Evolutionary conservation across 2,113 vertebrate species (phyloP).

Genomic region (Rostratula benghalensis): DNA sequence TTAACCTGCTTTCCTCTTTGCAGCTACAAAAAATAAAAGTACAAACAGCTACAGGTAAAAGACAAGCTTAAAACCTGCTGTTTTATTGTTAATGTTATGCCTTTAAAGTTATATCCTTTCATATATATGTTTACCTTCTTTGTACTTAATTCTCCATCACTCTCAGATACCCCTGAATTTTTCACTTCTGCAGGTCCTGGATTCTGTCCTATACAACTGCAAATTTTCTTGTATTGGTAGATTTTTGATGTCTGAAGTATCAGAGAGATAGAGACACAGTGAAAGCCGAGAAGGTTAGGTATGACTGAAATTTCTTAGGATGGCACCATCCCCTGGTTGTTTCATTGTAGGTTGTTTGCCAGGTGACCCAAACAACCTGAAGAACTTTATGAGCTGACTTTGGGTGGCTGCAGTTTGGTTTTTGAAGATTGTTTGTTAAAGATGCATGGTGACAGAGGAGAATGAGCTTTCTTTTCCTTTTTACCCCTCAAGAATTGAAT

Average conservation of each 20-base stretch:
- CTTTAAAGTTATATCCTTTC: not conserved
- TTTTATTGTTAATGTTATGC: not conserved
- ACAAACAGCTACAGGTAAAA: not conserved
- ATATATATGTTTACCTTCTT: not conserved
- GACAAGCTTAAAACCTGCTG: not conserved
- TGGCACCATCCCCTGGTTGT: not conserved
- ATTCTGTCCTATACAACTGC: not conserved
- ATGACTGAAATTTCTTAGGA: not conserved
- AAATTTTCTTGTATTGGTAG: not conserved
- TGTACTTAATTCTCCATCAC: not conserved
- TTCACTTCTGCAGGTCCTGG: not conserved
- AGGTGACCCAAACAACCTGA: not conserved
- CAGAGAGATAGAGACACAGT: not conserved
- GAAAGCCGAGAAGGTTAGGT: not conserved
- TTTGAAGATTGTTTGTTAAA: not conserved
- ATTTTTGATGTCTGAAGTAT: not conserved
- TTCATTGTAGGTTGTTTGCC: not conserved
- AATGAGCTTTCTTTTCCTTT: not conserved
- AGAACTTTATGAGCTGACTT: not conserved
- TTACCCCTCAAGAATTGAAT: not conserved
- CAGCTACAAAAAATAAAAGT: not conserved
- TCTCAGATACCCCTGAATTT: not conserved
- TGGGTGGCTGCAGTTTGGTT: not conserved
- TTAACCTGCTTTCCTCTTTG: not conserved
- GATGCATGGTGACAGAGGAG: not conserved